Evolutionary conservation across 1,140 invertebrate species (phyloP).

Genomic region (Calliopsis andreniformis): DNA sequence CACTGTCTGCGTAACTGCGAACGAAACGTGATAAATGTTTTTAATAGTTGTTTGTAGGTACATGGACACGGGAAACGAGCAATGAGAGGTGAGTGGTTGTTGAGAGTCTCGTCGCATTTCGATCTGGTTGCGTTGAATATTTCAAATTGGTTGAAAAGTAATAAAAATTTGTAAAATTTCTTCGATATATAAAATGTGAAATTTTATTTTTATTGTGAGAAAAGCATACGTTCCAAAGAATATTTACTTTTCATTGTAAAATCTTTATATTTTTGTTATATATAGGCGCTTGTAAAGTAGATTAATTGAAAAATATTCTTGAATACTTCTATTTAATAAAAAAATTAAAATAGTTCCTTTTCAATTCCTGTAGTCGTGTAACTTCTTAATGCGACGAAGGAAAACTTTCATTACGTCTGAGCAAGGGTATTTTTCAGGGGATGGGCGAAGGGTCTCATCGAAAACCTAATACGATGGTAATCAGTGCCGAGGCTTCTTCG

Average conservation of each 20-base stretch:
- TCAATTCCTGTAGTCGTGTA: too few relatives aligned
- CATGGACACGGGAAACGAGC: background rate
- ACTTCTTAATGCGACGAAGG: slow-evolving; percentile 16
- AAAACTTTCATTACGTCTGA: slow-evolving; percentile 54
- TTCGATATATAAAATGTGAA: too few relatives aligned
- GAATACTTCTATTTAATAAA: too few relatives aligned
- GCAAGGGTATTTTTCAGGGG: slow-evolving; percentile 44
- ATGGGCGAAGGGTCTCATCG: slow-evolving; percentile 57
- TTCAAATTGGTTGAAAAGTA: too few relatives aligned
- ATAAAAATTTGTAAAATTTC: too few relatives aligned
- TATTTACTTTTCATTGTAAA: too few relatives aligned
- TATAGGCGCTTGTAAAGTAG: too few relatives aligned
- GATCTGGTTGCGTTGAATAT: background rate
- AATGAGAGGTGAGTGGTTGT: background rate
- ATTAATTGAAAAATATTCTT: too few relatives aligned
- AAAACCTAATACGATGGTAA: slow-evolving; percentile 75
- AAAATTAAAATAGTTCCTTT: too few relatives aligned
- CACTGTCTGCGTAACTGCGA: background rate
- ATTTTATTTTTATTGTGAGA: too few relatives aligned
- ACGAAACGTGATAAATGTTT: slow-evolving; percentile 34
- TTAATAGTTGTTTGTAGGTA: slow-evolving; percentile 24
- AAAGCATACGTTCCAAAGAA: too few relatives aligned
- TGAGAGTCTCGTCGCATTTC: background rate
- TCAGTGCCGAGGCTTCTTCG: slow-evolving; percentile 58
- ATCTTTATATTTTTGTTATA: too few relatives aligned